Base-by-base conservation (phyloP, 2,113 vertebrate species). In the Calidris pugnax region DNA sequence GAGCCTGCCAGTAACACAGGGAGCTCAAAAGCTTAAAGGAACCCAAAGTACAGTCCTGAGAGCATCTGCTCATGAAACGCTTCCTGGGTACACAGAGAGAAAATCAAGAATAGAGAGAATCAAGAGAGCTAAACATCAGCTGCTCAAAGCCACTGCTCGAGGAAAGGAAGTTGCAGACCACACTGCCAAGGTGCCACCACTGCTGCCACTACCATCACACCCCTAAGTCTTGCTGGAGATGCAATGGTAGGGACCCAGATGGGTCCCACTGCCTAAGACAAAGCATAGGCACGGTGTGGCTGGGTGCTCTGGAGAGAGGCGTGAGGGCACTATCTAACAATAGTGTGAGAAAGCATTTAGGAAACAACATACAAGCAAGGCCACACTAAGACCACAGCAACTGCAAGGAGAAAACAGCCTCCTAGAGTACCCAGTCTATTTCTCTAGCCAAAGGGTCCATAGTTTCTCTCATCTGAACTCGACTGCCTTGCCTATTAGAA, bases 331-430 rank as follows among this genome's bases (percentile, higher is more conserved):
- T 47, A 39, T 37, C 27, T 62, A 57, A 26, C 35, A 39, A 21
- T 4, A 9, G 26, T 62, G 48, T 6, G 83, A 62, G 71, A 22
- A 53, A 51, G 66, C 22, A 21, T 39, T 89, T 26, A 86, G 86
- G 64, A 62, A 87, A 87, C 19, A 27, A 6, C 68, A 74, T 4
- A 69, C 30, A 87, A 51, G 80, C 7, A 6, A 91, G 30, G 72
- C 5, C 47, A 93, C 39, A 4, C 47, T 74, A 51, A 77, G 51
- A 41, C 26, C 56, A 75, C 21, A 76, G 83, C 80, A 87, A 47
- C 89, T 92, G 74, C 2, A 7, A 55, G 62, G 51, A 35, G 78
- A 39, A 95, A 91, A 63, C 94, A 96, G 92, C 92, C 95, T 89
- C 53, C 76, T 93, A 95, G 92, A 90, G 85, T 41, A 85, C 76